Conservation (phyloP, 92 coral and sea anemone species). For the Porites rus region DNA sequence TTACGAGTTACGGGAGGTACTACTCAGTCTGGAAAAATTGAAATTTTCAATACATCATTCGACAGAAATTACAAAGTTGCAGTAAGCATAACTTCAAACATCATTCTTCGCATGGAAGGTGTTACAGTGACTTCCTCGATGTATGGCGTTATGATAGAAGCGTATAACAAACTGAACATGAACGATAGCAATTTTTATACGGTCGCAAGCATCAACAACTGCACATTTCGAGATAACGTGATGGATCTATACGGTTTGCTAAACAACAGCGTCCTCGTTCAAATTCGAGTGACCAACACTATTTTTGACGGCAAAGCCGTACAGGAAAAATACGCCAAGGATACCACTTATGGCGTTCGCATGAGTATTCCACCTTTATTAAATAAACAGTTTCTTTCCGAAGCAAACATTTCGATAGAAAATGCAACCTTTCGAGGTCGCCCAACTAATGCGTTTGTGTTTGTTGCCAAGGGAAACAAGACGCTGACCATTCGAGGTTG, state of each 20-base stretch:
- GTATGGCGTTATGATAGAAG: background rate
- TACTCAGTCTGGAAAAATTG: background rate
- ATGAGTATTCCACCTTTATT: background rate
- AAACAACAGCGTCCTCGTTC: background rate
- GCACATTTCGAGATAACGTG: constrained; percentile 11
- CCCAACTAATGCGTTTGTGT: constrained; percentile 14
- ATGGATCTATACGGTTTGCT: background rate
- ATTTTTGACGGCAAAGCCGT: background rate
- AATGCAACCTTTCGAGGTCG: constrained; percentile 14
- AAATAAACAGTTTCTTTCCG: background rate
- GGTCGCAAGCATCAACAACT: background rate
- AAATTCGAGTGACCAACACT: background rate
- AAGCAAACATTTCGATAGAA: background rate
- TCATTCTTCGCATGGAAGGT: background rate
- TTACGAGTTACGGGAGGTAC: background rate
- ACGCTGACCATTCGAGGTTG: background rate
- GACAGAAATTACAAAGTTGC: background rate
- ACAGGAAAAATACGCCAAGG: background rate
- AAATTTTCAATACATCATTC: constrained; percentile 9
- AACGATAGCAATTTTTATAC: background rate
- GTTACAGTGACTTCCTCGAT: constrained; percentile 6
- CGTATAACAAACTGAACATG: background rate
- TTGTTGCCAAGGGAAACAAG: constrained; percentile 7
- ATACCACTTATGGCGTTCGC: constrained; percentile 1
- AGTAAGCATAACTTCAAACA: constrained; percentile 5